A percentile compares a stretch with the other conserved stretches of the same genome.
Conservation (phyloP, 2,888 invertebrate species). For the Diaphora mendica region DNA sequence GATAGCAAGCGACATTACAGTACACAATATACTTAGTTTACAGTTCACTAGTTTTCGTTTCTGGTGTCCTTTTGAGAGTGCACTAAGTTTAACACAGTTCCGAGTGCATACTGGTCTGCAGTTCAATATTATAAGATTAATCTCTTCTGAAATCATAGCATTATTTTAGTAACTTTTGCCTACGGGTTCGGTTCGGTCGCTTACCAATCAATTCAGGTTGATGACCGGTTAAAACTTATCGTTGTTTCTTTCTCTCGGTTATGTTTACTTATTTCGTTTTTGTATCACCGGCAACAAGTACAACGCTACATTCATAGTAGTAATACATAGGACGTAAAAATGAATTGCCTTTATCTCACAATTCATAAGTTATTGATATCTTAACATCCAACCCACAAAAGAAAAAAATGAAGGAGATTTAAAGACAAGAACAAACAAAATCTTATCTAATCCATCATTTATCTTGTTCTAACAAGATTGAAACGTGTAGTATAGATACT, state of each 20-base stretch:
- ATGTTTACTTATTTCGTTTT: not conserved
- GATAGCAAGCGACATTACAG: not conserved
- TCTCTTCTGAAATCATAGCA: not conserved
- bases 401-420: slow-evolving; percentile 17
- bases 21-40: not conserved
- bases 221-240: not conserved
- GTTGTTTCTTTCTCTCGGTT: not conserved
- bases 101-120: not conserved
- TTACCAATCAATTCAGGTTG: not conserved
- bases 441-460: slow-evolving; percentile 34
- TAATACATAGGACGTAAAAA: not conserved
- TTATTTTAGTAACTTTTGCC: not conserved
- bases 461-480: slow-evolving; percentile 20
- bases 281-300: not conserved
- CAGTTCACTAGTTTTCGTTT: not conserved
- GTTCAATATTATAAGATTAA: not conserved
- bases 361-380: slow-evolving; percentile 10
- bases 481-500: slow-evolving; percentile 20
- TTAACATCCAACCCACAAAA: slow-evolving; percentile 24
- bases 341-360: not conserved
- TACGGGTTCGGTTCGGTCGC: not conserved
- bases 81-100: not conserved
- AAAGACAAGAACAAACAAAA: slow-evolving; percentile 26
- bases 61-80: not conserved
- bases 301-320: not conserved